phyloP scores from a whole-genome alignment of 2,888 invertebrate genomes.

The Tenthredo distinguenda region DNA sequence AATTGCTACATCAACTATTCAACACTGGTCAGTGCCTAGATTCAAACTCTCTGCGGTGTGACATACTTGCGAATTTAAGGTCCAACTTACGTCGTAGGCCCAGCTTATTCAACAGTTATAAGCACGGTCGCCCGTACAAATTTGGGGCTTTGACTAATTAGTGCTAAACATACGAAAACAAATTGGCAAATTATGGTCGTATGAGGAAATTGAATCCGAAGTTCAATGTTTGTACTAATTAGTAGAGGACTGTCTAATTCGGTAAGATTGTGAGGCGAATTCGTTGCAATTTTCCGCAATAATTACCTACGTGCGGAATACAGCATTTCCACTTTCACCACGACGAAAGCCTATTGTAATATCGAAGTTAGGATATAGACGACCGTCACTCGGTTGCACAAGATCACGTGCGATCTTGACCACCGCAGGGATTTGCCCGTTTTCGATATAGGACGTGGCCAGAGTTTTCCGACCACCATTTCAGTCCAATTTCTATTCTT shows the following conservation, averaged over 20 bases:
- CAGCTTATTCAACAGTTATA: neutral
- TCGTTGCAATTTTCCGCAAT: neutral
- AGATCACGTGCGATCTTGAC: slow-evolving; percentile 38
- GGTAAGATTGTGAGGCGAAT: neutral
- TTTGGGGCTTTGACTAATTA: neutral
- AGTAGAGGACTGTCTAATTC: neutral
- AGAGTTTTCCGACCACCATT: neutral
- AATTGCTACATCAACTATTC: slow-evolving; percentile 23
- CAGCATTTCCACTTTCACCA: neutral
- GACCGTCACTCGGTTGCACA: neutral
- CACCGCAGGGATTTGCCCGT: slow-evolving; percentile 35
- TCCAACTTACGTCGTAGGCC: neutral
- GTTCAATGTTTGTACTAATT: neutral
- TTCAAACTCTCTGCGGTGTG: neutral
- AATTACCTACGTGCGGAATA: neutral
- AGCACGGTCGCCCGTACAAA: neutral
- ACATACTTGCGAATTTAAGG: slow-evolving; percentile 13
- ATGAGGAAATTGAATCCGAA: neutral
- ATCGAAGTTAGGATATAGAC: neutral
- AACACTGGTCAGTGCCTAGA: slow-evolving; percentile 9
- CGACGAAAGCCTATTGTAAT: neutral
- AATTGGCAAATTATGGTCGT: neutral
- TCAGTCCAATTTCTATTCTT: slow-evolving; percentile 15
- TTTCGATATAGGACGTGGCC: slow-evolving; percentile 12
- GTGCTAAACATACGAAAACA: neutral